Conservation (phyloP, 2,113 vertebrate species). For the Phyllostomus discolor region DNA sequence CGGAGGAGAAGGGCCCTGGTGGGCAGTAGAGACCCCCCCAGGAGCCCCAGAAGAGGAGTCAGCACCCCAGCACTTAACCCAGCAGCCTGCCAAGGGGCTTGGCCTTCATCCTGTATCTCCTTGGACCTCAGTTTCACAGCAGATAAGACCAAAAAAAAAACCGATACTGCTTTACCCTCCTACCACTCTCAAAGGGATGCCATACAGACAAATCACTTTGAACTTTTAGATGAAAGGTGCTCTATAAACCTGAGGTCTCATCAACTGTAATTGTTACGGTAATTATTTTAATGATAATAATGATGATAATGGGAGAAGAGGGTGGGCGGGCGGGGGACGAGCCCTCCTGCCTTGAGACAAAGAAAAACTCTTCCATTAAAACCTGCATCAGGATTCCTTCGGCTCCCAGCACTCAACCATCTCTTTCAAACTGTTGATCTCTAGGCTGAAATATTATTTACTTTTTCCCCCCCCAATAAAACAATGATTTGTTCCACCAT, state of each 20-base stretch:
- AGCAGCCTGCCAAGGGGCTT: background rate
- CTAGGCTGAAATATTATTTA: slow-evolving; percentile 68
- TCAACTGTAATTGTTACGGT: slow-evolving; percentile 73
- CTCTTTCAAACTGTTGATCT: slow-evolving; percentile 40
- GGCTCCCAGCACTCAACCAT: background rate
- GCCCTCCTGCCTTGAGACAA: slow-evolving; percentile 63
- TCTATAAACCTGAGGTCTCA: slow-evolving; percentile 71
- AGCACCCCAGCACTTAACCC: background rate
- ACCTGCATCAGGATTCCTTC: background rate
- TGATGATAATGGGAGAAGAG: slow-evolving; percentile 63
- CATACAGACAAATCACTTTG: slow-evolving; percentile 66
- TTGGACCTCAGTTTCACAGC: background rate
- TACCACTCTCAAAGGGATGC: slow-evolving; percentile 47
- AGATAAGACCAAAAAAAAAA: background rate
- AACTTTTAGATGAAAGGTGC: slow-evolving; percentile 74
- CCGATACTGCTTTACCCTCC: slow-evolving; percentile 16
- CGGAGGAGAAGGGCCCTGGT: background rate
- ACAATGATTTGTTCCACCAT: slow-evolving; percentile 70
- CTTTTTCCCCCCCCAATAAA: slow-evolving; percentile 66
- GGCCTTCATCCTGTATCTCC: background rate
- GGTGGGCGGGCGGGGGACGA: background rate
- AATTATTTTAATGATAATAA: slow-evolving; percentile 78
- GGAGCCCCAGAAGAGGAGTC: background rate
- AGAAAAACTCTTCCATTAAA: slow-evolving; percentile 17
- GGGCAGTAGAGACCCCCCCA: background rate